Conservation (phyloP, 1,140 invertebrate species). For the Drosophila serrata region DNA sequence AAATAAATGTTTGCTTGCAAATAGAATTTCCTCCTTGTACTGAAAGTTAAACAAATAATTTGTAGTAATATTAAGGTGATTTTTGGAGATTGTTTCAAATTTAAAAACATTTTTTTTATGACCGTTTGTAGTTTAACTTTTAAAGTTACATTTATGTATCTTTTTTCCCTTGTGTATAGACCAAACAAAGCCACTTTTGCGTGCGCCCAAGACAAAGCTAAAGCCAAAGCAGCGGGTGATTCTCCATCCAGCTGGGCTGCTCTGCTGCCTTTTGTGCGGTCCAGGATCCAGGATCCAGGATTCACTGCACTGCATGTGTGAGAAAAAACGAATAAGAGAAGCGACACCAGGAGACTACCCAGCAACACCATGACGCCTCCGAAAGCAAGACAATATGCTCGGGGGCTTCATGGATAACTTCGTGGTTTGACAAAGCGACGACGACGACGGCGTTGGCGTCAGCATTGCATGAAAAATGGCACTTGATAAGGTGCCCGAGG, state of each 20-base stretch:
- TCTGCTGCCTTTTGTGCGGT: slow-evolving; percentile 57
- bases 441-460: slow-evolving; percentile 44
- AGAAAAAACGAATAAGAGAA: slow-evolving; percentile 48
- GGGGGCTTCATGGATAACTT: slow-evolving; percentile 69
- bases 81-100: neutral
- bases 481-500: slow-evolving; percentile 72
- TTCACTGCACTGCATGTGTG: slow-evolving; percentile 64
- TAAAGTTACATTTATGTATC: neutral
- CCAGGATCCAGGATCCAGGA: slow-evolving; percentile 25
- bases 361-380: slow-evolving; percentile 10
- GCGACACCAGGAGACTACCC: slow-evolving; percentile 14
- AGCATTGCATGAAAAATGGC: slow-evolving; percentile 80
- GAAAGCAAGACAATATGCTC: slow-evolving; percentile 65
- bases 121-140: neutral
- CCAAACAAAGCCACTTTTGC: slow-evolving; percentile 45
- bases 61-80: neutral
- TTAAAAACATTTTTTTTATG: too few species aligned
- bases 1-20: neutral
- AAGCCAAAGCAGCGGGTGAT: slow-evolving; percentile 30
- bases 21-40: neutral
- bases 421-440: slow-evolving; percentile 73
- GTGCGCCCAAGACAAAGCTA: slow-evolving; percentile 37
- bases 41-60: neutral
- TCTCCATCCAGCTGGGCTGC: slow-evolving; percentile 36
- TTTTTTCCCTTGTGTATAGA: slow-evolving; percentile 17